Percentiles rank a stretch among this genome's conserved stretches.
These are phyloP conservation scores for Hydrophis major DNA, from an alignment of 2,797 vertebrate genomes.

Conservation along the genomic window DNA sequence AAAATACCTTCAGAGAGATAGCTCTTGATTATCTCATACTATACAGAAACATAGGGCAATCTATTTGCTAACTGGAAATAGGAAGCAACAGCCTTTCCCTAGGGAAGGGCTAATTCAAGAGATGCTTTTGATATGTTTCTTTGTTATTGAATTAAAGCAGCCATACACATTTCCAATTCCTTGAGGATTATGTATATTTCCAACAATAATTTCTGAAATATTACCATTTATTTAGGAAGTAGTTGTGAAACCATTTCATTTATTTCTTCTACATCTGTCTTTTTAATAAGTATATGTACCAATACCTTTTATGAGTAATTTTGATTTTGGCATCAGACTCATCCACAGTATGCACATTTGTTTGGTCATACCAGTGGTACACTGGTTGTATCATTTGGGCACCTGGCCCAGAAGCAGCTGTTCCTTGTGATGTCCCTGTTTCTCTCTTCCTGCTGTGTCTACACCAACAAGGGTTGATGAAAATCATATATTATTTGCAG, in stretches of 20 bases:
- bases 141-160: not conserved
- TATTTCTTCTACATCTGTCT: not conserved
- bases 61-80: not conserved
- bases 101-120: not conserved
- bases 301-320: not conserved
- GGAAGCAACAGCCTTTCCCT: not conserved
- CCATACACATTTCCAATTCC: not conserved
- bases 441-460: not conserved
- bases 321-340: not conserved
- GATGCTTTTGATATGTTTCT: not conserved
- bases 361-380: accelerated
- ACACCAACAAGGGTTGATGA: not conserved
- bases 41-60: not conserved
- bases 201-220: not conserved
- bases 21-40: not conserved
- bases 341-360: not conserved
- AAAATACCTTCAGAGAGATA: not conserved
- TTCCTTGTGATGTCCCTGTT: not conserved
- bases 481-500: not conserved
- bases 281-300: not conserved
- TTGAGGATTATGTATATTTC: not conserved
- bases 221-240: not conserved
- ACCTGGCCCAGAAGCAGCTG: not conserved
- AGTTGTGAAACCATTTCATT: not conserved
- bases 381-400: not conserved